A percentile compares a stretch with the other conserved stretches of the same genome.
phyloP scores from a whole-genome alignment of 2,113 vertebrate genomes.

The Nothocercus julius region DNA sequence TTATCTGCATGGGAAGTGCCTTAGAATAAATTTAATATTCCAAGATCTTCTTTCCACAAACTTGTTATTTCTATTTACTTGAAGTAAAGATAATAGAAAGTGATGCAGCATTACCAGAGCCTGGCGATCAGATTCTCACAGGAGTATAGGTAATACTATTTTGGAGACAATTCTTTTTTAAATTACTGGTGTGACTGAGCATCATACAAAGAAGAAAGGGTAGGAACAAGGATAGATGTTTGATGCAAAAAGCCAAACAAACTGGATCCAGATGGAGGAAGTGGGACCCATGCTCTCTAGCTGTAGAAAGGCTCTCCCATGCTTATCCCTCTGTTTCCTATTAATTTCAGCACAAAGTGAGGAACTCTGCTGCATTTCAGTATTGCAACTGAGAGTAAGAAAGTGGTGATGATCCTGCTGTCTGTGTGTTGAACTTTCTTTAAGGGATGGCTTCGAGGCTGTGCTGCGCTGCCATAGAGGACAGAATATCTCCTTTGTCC shows the following conservation, averaged over 20 bases:
- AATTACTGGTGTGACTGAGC: background rate
- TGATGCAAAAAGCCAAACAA: background rate
- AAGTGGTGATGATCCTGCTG: conserved; percentile 7
- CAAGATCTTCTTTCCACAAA: background rate
- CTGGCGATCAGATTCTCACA: background rate
- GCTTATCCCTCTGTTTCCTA: background rate
- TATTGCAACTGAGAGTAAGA: background rate
- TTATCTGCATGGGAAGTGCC: background rate
- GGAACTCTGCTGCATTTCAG: background rate
- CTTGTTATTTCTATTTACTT: background rate
- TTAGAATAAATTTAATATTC: background rate
- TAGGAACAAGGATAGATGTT: background rate
- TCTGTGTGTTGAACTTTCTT: background rate
- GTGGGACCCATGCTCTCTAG: background rate
- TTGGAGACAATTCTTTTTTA: background rate
- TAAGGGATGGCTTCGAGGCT: background rate
- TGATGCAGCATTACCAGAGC: background rate
- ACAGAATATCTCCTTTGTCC: conserved; percentile 61
- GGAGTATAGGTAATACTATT: background rate
- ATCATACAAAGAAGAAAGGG: background rate
- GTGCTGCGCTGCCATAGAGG: background rate
- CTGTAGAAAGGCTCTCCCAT: background rate
- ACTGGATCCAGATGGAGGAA: background rate
- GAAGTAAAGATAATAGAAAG: background rate
- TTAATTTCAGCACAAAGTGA: conserved; percentile 9